Percentiles rank a stretch among this genome's conserved stretches.
These are phyloP conservation scores for Rhineura floridana DNA, from an alignment of 2,113 vertebrate genomes.

Conservation along the genomic window DNA sequence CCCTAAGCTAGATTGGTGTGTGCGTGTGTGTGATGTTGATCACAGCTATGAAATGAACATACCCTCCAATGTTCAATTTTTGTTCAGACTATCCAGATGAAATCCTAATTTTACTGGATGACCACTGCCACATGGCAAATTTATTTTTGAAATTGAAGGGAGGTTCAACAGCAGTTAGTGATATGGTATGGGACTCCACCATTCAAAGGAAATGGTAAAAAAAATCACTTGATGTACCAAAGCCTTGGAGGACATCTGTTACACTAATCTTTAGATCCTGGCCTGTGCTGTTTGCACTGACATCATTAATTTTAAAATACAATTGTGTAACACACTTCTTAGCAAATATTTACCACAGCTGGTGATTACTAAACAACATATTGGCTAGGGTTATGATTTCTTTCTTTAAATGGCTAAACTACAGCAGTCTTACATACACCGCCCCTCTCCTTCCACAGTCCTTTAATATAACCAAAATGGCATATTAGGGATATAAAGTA, in stretches of 20 bases:
- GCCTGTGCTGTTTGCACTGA: no score
- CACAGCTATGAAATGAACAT: neutral
- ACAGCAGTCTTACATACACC: neutral
- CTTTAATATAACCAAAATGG: conserved; percentile 38
- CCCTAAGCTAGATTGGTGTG: neutral
- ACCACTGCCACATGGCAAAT: neutral
- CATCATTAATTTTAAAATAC: neutral
- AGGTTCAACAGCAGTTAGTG: neutral
- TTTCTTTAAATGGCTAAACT: no score
- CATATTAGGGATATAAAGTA: conserved; percentile 29
- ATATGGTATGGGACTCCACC: neutral
- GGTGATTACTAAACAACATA: conserved; percentile 17
- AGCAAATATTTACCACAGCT: neutral
- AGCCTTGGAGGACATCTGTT: no score
- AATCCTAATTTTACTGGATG: neutral
- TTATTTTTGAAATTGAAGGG: neutral
- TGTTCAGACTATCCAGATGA: neutral
- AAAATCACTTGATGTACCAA: neutral
- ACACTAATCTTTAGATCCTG: neutral
- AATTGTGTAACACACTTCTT: neutral
- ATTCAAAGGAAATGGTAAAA: neutral
- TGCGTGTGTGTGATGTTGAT: neutral
- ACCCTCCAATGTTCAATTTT: neutral
- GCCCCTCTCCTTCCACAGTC: neutral
- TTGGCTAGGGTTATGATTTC: conserved; percentile 34